These are phyloP conservation scores for Anguilla marmorata DNA, from an alignment of 2,797 vertebrate species.

Conservation along the genomic window DNA sequence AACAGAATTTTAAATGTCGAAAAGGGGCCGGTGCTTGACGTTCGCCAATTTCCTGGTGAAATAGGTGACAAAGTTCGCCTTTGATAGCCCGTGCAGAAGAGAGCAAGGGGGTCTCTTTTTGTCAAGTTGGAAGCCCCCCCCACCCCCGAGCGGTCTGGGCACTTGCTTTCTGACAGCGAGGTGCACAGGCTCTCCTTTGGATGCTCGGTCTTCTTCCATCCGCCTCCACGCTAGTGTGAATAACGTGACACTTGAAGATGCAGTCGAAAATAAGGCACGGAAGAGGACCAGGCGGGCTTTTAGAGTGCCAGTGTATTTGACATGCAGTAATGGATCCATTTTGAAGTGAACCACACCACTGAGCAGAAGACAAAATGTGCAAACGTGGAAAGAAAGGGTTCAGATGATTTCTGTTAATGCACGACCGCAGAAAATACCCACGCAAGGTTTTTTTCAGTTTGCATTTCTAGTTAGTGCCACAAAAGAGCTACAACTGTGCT, in stretches of 20 bases:
- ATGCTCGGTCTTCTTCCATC: conserved; percentile 20
- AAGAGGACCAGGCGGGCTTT: neutral
- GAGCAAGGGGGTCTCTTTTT: conserved; percentile 38
- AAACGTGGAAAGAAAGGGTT: neutral
- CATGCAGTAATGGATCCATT: neutral
- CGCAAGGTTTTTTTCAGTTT: neutral
- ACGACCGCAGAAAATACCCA: neutral
- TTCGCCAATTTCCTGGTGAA: conserved; percentile 18
- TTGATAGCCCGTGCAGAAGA: conserved; percentile 35
- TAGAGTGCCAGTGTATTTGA: neutral
- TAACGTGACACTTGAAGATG: neutral
- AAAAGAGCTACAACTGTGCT: neutral
- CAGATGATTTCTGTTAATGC: neutral
- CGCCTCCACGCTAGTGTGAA: neutral
- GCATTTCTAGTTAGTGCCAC: neutral
- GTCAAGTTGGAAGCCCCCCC: conserved; percentile 32
- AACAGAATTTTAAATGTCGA: conserved; percentile 16
- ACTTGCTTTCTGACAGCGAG: conserved; percentile 31
- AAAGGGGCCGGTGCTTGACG: conserved; percentile 21
- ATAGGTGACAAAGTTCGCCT: conserved; percentile 1
- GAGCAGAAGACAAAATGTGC: neutral
- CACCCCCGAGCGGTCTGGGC: neutral
- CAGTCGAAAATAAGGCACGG: neutral
- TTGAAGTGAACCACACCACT: neutral
- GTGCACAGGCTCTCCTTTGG: conserved; percentile 23